Evolutionary conservation across 2,888 invertebrate species (phyloP).

Genomic region (Mylabris sibirica): DNA sequence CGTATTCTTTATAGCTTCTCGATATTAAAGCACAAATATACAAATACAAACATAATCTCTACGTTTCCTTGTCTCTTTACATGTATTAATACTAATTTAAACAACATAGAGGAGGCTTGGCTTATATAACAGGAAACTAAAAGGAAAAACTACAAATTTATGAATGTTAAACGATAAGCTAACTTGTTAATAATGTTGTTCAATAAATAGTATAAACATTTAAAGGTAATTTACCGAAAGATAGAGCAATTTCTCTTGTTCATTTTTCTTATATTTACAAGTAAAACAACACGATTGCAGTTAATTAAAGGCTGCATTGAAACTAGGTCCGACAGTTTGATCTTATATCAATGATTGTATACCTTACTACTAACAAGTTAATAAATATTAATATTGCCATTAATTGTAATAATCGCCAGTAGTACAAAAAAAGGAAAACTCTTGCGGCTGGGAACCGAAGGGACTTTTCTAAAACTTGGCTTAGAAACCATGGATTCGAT

Average conservation of each 20-base stretch:
- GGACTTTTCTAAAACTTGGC: too few relatives aligned
- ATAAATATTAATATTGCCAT: too few relatives aligned
- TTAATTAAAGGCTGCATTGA: background rate
- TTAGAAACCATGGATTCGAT: too few relatives aligned
- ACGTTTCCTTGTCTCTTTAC: conserved; percentile 15
- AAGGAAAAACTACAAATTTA: conserved; percentile 7
- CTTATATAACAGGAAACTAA: conserved; percentile 5
- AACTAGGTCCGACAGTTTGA: background rate
- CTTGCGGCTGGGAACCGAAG: too few relatives aligned
- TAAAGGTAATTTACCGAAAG: conserved; percentile 4
- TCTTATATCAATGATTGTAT: background rate
- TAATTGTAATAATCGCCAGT: too few relatives aligned
- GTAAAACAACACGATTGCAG: background rate
- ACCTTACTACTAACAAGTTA: too few relatives aligned
- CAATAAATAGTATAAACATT: background rate
- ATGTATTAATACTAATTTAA: background rate
- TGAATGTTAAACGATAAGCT: background rate
- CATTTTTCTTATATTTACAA: background rate
- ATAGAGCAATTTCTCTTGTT: background rate
- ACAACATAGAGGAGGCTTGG: conserved; percentile 2
- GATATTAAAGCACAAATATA: conserved; percentile 16
- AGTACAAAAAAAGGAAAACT: too few relatives aligned
- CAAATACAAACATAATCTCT: conserved; percentile 26
- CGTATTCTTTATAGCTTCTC: conserved; percentile 39
- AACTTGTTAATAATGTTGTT: conserved; percentile 11